Conservation (phyloP, 23 tunicate species). For the Pegea sp. region DNA sequence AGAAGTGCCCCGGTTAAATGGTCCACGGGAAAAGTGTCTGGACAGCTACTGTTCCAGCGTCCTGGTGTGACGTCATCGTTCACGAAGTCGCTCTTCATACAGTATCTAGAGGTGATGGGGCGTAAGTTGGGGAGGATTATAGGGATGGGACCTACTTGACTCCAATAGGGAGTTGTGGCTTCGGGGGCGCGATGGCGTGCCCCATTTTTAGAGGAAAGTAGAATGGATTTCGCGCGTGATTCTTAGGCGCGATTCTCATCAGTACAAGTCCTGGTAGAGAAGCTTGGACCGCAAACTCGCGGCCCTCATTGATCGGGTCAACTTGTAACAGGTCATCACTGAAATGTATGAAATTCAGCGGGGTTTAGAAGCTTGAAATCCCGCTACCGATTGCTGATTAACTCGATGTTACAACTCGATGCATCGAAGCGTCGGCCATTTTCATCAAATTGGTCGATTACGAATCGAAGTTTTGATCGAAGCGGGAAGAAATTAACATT, state of each 20-base stretch:
- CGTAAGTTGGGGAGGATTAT: too few species aligned
- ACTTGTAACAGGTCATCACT: slow-evolving; percentile 29
- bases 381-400: slow-evolving; percentile 16
- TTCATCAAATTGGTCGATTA: slow-evolving; percentile 54
- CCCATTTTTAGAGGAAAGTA: slow-evolving; percentile 26
- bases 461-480: slow-evolving; percentile 12
- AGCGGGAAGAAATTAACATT: slow-evolving; percentile 27
- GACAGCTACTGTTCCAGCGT: slow-evolving; percentile 8
- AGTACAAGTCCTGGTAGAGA: slow-evolving; percentile 31
- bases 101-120: slow-evolving; percentile 18
- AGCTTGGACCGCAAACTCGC: slow-evolving; percentile 9
- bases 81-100: slow-evolving; percentile 18
- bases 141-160: slow-evolving; percentile 3
- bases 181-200: slow-evolving; percentile 11
- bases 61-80: slow-evolving; percentile 14
- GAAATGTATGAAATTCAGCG: too few species aligned
- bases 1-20: slow-evolving; percentile 11
- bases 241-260: slow-evolving; percentile 13
- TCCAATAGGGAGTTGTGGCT: slow-evolving; percentile 9
- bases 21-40: slow-evolving; percentile 7
- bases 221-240: slow-evolving; percentile 8
- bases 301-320: slow-evolving; percentile 24
- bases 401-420: slow-evolving; percentile 11
- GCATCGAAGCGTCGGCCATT: slow-evolving; percentile 39
- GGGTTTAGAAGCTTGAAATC: too few species aligned